Evolutionary conservation across 1,140 invertebrate genomes (phyloP).

Genomic region (Drosophila dunni): DNA sequence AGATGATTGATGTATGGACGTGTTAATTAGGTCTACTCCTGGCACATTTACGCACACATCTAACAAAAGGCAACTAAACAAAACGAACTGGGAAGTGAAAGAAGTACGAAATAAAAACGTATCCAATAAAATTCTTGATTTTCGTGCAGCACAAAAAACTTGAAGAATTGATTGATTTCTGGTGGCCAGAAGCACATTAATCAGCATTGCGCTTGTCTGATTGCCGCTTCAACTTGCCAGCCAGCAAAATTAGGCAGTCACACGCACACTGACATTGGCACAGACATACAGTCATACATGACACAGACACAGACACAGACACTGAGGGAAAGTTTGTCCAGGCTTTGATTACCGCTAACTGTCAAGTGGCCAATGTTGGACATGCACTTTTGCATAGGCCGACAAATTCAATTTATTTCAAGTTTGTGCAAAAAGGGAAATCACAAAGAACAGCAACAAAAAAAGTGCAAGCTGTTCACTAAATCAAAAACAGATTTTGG

Average conservation of each 20-base stretch:
- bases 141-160: slow-evolving; percentile 53
- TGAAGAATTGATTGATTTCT: slow-evolving; percentile 79
- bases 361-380: slow-evolving; percentile 61
- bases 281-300: not conserved
- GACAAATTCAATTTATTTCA: slow-evolving; percentile 79
- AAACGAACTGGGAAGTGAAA: slow-evolving; percentile 6
- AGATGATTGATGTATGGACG: slow-evolving; percentile 83
- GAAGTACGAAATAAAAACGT: slow-evolving; percentile 19
- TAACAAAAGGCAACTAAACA: slow-evolving; percentile 20
- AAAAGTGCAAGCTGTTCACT: slow-evolving; percentile 78
- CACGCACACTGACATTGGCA: not conserved
- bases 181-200: slow-evolving; percentile 73
- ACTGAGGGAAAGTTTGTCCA: slow-evolving; percentile 31
- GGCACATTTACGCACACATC: slow-evolving; percentile 53
- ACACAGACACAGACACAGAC: too few species aligned
- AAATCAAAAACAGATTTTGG: slow-evolving; percentile 83
- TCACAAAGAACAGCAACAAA: slow-evolving; percentile 15
- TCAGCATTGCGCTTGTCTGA: slow-evolving; percentile 72
- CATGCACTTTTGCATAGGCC: slow-evolving; percentile 56
- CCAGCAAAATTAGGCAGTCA: slow-evolving; percentile 39
- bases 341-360: slow-evolving; percentile 69
- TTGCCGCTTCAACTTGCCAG: slow-evolving; percentile 54
- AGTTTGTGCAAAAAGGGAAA: slow-evolving; percentile 45
- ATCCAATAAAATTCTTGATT: slow-evolving; percentile 66
- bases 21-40: slow-evolving; percentile 80